Percentiles rank a stretch among this genome's conserved stretches.
phyloP scores from a whole-genome alignment of 2,888 invertebrate species.

The Drosophila colorata region DNA sequence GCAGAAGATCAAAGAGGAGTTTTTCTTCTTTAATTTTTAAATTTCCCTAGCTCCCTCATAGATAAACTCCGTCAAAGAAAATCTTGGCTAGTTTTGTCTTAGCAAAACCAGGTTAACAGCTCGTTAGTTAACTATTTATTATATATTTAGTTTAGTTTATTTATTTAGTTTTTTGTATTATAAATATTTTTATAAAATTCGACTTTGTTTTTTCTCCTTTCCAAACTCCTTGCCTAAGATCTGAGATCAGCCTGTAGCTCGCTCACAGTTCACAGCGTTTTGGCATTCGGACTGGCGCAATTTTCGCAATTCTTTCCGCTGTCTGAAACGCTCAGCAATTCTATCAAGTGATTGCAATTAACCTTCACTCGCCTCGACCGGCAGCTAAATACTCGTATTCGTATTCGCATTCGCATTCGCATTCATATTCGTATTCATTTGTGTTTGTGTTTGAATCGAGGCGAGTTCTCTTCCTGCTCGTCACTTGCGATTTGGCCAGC shows the following conservation, averaged over 20 bases:
- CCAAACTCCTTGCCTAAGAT: conserved; percentile 2
- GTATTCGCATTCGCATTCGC: background rate
- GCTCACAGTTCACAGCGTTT: conserved; percentile 21
- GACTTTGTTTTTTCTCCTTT: background rate
- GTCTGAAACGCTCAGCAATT: conserved; percentile 54
- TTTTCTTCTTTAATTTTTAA: too few relatives aligned
- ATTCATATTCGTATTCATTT: conserved; percentile 9
- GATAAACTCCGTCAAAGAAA: too few relatives aligned
- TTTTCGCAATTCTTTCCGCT: conserved; percentile 52
- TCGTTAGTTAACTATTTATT: too few relatives aligned
- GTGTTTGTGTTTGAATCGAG: conserved; percentile 36
- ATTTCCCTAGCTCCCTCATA: too few relatives aligned
- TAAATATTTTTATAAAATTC: too few relatives aligned
- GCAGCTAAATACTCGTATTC: conserved; percentile 9
- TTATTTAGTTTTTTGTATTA: too few relatives aligned
- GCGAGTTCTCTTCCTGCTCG: conserved; percentile 50
- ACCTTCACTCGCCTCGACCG: conserved; percentile 36
- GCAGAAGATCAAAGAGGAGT: too few relatives aligned
- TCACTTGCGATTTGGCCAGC: conserved; percentile 59
- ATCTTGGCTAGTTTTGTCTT: too few relatives aligned
- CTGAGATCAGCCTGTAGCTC: conserved; percentile 4
- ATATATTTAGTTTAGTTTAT: too few relatives aligned
- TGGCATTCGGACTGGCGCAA: conserved; percentile 46
- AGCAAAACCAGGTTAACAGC: too few relatives aligned
- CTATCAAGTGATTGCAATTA: conserved; percentile 54